Base-by-base conservation (phyloP, 2,888 invertebrate genomes). In the Candidula unifasciata region DNA sequence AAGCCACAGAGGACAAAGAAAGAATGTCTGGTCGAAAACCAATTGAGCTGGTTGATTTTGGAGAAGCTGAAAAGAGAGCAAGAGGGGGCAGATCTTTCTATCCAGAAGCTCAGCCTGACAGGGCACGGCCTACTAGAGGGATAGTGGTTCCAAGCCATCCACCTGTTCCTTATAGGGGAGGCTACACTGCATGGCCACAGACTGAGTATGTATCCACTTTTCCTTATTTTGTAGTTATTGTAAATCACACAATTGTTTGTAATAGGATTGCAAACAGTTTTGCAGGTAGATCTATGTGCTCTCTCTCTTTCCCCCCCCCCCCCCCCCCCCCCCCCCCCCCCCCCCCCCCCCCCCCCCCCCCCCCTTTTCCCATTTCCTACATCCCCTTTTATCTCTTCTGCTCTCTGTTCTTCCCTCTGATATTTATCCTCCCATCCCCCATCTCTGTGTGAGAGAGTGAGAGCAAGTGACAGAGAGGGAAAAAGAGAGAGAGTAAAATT, bases 11-110 rank as follows among this genome's bases (percentile, higher is more conserved):
- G 30, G 85, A 82, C 13, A 78, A 54, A 35, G 80, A 71, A 52
- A 79, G 87, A 37, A 54, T 60, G 5, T 80, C 85, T 2, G 54
- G 80, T 18, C 80, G 66, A 24, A 78, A 74, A 52, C 91, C 92
- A 6, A 87, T 92, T 37, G 88, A 91, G 74, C 82, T 88, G 69
- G 90, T 91, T 13, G 89, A 91, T 80, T 92, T 92, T 87, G 92
- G 92, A n/a, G 91, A 91, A 64, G 92, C 92, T n/a, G 92, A 89
- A 18, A 89, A 89, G 80, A 87, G 90, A 80, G 80, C 84, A 13
- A 64, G 84, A 57, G 84, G 27, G 37, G 27, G n/a, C n/a, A 68
- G 84, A 21, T 27, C 60, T 54, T 84, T 76, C 76, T 79, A 76
- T 54, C 24, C 74, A 13, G 76, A 76, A 13, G 8, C 37, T 24